Base-by-base conservation (phyloP, 2,113 vertebrate species). In the Numenius arquata region DNA sequence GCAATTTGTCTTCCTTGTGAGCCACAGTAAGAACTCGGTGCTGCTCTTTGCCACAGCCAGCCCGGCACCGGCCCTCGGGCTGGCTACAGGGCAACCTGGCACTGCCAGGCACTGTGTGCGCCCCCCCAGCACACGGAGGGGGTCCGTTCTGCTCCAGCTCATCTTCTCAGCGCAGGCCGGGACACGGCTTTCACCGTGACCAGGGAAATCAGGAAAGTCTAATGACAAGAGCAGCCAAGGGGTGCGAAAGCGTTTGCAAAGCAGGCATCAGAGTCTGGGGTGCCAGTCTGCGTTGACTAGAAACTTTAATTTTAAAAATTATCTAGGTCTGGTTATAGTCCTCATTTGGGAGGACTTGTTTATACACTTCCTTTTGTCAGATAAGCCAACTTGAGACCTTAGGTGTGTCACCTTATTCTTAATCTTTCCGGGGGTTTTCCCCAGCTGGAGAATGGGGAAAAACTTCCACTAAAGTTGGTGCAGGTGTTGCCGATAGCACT, bases 211-310 rank as follows among this genome's bases (percentile, higher is more conserved):
- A 10, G 47, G 32, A 4, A 85, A 61, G 8, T 56, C 9, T 14
- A 53, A 36, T 0, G 52, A 36, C 47, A 76, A 56, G 67, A 78
- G 65, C 18, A 66, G 75, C 38, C 1, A 1, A 74, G 38, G 52
- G 48, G 8, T 26, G 17, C 1, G 20, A 89, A 53, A 1, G 3
- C 0, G 0, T 74, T 55, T 71, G 76, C n/a, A 74, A 45, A 67
- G 20, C 17, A 38, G 16, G 27, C 50, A 27, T 25, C 19, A 26
- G 29, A 71, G 78, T 55, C 26, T 36, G 34, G 34, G 50, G 50
- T 68, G 62, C 38, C 34, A 12, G 32, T 32, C 45, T 26, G 13
- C 26, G 40, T 53, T 19, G 34, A 36, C 16, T 20, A 29, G 40
- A n/a, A 40, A 56, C 41, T 9, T 66, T 71, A 7, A 48, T 67